phyloP scores from a whole-genome alignment of 2,797 vertebrate species.

The Crypturellus tataupa region DNA sequence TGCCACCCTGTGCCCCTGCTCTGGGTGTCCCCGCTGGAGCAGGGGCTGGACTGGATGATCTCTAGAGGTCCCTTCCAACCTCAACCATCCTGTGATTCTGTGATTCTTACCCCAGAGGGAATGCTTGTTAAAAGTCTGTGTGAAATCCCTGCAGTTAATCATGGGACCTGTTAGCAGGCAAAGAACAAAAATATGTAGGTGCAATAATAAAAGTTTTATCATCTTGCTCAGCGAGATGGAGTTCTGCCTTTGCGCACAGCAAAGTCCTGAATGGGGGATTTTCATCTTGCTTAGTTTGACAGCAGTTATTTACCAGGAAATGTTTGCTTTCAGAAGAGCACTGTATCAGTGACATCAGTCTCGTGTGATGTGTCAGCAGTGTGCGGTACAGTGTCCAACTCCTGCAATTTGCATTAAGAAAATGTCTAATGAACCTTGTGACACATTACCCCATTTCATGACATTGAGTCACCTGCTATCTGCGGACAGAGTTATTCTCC shows the following conservation, averaged over 20 bases:
- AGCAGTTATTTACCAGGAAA: not conserved
- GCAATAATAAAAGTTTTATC: not conserved
- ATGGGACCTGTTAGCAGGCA: not conserved
- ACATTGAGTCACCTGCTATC: not conserved
- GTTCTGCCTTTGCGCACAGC: not conserved
- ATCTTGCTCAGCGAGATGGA: fast-evolving
- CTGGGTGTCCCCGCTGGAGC: no score
- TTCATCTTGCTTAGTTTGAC: not conserved
- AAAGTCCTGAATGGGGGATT: not conserved
- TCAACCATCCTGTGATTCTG: no score
- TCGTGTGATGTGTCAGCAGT: not conserved
- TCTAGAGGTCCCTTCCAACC: no score
- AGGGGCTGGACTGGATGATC: no score
- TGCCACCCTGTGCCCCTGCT: no score
- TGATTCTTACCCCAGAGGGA: not conserved
- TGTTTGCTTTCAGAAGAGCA: no score
- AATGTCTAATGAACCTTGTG: not conserved
- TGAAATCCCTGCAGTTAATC: not conserved
- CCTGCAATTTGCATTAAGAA: not conserved
- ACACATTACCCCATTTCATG: not conserved
- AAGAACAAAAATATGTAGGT: not conserved
- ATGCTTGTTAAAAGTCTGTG: not conserved
- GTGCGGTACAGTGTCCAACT: not conserved
- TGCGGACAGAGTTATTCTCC: fast-evolving
- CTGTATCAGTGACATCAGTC: no score